Evolutionary conservation across 1,140 invertebrate genomes (phyloP).

Genomic region (Grapholita molesta): DNA sequence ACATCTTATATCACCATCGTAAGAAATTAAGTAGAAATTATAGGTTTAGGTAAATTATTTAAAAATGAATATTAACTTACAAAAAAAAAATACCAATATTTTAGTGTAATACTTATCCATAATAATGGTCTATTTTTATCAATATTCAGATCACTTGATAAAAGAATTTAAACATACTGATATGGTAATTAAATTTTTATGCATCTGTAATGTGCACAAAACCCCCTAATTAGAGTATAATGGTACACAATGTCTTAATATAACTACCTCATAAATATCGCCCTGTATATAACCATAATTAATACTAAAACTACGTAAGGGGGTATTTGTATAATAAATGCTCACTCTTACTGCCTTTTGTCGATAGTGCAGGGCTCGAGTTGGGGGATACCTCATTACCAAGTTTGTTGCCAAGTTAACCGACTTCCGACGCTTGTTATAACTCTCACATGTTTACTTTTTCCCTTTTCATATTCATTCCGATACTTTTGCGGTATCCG

Average conservation of each 20-base stretch:
- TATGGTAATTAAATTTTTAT: no score
- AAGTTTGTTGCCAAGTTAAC: background rate
- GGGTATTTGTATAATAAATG: background rate
- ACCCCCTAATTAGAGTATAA: background rate
- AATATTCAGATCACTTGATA: no score
- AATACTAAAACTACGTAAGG: background rate
- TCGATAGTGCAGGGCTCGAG: background rate
- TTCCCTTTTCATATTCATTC: slow-evolving; percentile 1
- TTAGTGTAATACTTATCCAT: no score
- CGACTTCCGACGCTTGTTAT: background rate
- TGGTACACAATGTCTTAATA: background rate
- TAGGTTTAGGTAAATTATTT: no score
- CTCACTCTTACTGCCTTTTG: background rate
- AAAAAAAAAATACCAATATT: no score
- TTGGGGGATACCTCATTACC: background rate
- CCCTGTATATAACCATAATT: background rate
- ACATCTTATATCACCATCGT: no score
- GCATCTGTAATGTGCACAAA: background rate
- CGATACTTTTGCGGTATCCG: background rate
- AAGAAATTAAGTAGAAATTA: no score
- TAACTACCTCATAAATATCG: background rate
- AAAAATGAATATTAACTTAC: no score
- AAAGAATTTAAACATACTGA: no score
- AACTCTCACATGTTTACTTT: background rate
- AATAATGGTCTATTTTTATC: no score